phyloP scores from a whole-genome alignment of 1,140 invertebrate species.

The Drosophila melanica region DNA sequence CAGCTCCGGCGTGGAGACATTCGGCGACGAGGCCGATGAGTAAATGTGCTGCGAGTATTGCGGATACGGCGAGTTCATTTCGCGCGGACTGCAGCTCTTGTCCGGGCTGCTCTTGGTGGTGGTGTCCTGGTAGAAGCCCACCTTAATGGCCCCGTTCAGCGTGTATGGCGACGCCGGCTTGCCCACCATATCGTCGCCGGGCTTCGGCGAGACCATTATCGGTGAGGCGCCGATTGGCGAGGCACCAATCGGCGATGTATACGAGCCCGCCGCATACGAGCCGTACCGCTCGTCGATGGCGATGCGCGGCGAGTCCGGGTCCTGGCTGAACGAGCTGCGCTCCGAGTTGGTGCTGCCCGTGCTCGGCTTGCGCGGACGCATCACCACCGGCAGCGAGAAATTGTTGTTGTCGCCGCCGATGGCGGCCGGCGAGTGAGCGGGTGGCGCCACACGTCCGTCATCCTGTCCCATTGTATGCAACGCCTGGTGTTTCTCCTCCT shows the following conservation, averaged over 20 bases:
- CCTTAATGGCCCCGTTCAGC: constrained; percentile 89
- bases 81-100: constrained; percentile 88
- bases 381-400: constrained; percentile 71
- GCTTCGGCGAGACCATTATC: constrained; percentile 86
- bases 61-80: constrained; percentile 87
- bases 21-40: constrained; percentile 85
- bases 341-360: constrained; percentile 90
- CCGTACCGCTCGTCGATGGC: constrained; percentile 86
- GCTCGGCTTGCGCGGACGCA: constrained; percentile 87
- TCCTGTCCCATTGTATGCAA: constrained; percentile 15
- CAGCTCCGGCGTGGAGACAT: constrained; percentile 78
- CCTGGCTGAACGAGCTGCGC: constrained; percentile 90
- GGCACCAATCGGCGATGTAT: constrained; percentile 86
- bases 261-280: constrained; percentile 86
- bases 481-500: constrained; percentile 80
- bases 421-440: constrained; percentile 62
- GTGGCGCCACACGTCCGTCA: constrained; percentile 44
- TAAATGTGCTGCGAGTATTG: constrained; percentile 87
- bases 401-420: constrained; percentile 17
- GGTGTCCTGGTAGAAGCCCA: constrained; percentile 92
- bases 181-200: constrained; percentile 85
- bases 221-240: constrained; percentile 86
- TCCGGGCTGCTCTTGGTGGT: constrained; percentile 89
- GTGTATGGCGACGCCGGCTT: constrained; percentile 87
- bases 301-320: constrained; percentile 88